phyloP scores from a whole-genome alignment of 2,888 invertebrate species.

The Eupithecia centaureata region DNA sequence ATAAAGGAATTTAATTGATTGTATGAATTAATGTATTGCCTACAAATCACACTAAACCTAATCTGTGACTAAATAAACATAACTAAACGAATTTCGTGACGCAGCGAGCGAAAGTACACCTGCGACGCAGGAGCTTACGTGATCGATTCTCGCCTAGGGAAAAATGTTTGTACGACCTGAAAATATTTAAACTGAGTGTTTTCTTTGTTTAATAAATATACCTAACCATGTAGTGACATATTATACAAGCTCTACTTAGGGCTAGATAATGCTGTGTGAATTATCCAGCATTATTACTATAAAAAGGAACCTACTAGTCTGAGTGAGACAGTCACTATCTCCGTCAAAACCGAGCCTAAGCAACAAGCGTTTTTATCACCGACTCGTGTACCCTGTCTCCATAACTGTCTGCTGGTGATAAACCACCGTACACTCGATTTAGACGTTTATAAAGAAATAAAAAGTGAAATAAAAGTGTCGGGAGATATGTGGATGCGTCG shows the following conservation, averaged over 20 bases:
- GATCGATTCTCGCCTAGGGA: too few species aligned
- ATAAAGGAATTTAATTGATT: too few species aligned
- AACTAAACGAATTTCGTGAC: too few species aligned
- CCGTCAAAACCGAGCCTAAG: constrained; percentile 1
- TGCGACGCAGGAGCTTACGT: too few species aligned
- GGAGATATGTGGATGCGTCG: constrained; percentile 44
- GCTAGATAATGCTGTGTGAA: too few species aligned
- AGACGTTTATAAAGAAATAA: constrained; percentile 57
- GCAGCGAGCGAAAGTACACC: too few species aligned
- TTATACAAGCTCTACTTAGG: too few species aligned
- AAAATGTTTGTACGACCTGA: too few species aligned
- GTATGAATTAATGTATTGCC: background rate
- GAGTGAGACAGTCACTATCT: background rate
- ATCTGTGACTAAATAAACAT: background rate
- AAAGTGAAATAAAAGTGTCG: constrained; percentile 31
- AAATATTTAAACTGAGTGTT: too few species aligned
- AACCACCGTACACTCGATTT: constrained; percentile 61
- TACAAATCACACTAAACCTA: background rate
- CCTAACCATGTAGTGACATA: too few species aligned
- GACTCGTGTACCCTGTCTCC: constrained; percentile 44
- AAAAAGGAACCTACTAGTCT: background rate
- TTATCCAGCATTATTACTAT: too few species aligned
- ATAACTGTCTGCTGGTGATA: constrained; percentile 55
- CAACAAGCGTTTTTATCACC: constrained; percentile 61
- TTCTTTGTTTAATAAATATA: too few species aligned